Evolutionary conservation across 2,797 vertebrate species (phyloP), one percentile per base, ranked within the genome.

Genomic region (Sparidentex hasta): DNA sequence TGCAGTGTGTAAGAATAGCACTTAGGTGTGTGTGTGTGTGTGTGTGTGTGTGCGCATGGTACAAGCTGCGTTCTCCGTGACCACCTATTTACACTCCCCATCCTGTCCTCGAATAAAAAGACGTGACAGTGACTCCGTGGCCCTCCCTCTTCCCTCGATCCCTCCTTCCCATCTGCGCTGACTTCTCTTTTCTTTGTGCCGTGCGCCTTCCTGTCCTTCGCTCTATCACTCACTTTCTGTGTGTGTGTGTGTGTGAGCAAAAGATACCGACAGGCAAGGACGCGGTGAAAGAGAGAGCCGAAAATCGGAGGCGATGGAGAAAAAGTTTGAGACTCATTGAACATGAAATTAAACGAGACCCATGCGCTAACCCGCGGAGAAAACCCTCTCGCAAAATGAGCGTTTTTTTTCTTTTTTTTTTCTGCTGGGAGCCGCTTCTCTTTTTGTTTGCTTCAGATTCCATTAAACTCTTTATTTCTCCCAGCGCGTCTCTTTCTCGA

Each of bases 41-140:
- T 27, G 80, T 74, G 54, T 69, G 66, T 52, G 17, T 68, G 76
- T 25, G 66, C 7, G 66, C 52, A 14, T 65, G 76, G 29, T 41
- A 63, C 65, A 84, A 67, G 57, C 71, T 78, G 76, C n/a, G 4
- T 76, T 88, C 73, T 76, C 78, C 69, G 62, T 84, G 82, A 81
- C 81, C 80, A 70, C 52, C 81, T 92, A 89, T 89, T 92, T 88
- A 86, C 88, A 90, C 51, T 71, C 59, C 13, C 63, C 46, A 80
- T 86, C 87, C 90, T 85, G 81, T 85, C 65, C 85, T 58, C 44
- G 29, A 80, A 86, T 82, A 71, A 68, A 66, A 61, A 69, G 25
- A 54, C 38, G 44, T 16, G 56, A 56, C 18, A 25, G 74, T 20
- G 56, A 44, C 25, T 56, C 29, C 16, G 5, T 16, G 25, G 18